Conservation (phyloP, 2,113 vertebrate species). For the Peromyscus polionotus region DNA sequence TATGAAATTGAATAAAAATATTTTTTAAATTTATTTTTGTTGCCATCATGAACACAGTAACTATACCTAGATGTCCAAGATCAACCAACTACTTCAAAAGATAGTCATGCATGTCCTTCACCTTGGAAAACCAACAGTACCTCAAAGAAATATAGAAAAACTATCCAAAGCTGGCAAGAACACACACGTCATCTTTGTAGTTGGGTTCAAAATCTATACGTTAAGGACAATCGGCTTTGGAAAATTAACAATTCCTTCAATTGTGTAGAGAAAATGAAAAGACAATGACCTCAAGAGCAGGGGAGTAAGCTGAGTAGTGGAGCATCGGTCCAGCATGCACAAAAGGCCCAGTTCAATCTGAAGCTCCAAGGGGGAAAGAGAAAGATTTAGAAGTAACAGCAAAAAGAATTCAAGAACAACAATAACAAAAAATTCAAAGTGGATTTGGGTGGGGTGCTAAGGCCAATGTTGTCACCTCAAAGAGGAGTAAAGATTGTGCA, state of each 20-base stretch:
- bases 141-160: background rate
- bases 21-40: conserved; percentile 51
- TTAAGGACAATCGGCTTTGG: background rate
- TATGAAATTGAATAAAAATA: conserved; percentile 36
- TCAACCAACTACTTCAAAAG: background rate
- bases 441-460: background rate
- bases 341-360: background rate
- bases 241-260: background rate
- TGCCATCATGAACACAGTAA: background rate
- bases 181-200: background rate
- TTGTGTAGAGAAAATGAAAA: background rate
- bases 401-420: background rate
- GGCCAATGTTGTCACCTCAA: background rate
- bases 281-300: background rate
- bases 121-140: background rate
- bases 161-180: background rate
- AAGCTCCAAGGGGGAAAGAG: background rate
- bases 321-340: background rate
- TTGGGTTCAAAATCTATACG: background rate
- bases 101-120: background rate
- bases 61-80: background rate
- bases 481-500: background rate
- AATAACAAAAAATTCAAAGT: background rate
- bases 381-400: background rate
- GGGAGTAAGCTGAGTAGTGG: background rate